These are phyloP conservation scores for Calonectris borealis DNA, from an alignment of 2,113 vertebrate genomes.

Conservation along the genomic window DNA sequence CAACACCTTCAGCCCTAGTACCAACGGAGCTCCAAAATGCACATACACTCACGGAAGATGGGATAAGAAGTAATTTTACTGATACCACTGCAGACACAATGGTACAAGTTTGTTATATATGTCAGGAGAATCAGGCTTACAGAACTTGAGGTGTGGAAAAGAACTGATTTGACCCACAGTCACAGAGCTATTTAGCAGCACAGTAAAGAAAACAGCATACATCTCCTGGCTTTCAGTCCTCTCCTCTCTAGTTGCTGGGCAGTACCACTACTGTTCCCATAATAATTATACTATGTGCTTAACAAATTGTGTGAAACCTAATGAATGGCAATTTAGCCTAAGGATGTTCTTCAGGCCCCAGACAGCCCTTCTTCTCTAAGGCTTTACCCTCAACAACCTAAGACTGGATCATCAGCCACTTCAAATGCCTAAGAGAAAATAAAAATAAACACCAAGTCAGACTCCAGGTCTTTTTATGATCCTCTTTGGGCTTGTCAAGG, in stretches of 20 bases:
- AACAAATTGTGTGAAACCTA: neutral
- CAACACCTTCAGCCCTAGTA: neutral
- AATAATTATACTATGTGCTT: neutral
- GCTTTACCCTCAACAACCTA: neutral
- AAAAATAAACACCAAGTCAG: neutral
- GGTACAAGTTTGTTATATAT: neutral
- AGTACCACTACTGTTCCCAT: neutral
- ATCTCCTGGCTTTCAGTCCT: neutral
- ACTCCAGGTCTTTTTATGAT: neutral
- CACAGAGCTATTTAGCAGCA: neutral
- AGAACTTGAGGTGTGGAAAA: neutral
- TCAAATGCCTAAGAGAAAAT: neutral
- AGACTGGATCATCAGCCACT: neutral
- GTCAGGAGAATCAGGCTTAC: neutral
- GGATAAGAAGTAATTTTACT: neutral
- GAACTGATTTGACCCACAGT: neutral
- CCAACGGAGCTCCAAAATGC: neutral
- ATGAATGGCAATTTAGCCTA: neutral
- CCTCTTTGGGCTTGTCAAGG: neutral
- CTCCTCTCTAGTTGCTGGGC: neutral
- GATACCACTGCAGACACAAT: neutral
- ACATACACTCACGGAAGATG: too few species aligned
- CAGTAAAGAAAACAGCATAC: neutral
- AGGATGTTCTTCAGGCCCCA: neutral
- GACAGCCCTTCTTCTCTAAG: neutral